Percentiles rank a stretch among this genome's conserved stretches.
Evolutionary conservation across 2,113 vertebrate genomes (phyloP).

Genomic region (Isichthys henryi): DNA sequence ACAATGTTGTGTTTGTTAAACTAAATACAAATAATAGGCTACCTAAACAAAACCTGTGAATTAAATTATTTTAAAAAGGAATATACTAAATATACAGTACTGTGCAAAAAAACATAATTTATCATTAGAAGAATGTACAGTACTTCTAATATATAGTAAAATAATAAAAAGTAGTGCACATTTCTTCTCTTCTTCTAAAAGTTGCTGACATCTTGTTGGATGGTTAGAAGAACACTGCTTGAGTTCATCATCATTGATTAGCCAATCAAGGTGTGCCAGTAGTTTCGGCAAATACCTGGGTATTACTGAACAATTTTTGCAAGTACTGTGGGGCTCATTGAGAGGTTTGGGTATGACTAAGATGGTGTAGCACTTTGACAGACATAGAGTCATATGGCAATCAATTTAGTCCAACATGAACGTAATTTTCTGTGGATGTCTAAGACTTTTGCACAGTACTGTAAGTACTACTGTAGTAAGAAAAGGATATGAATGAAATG

Average conservation of each 20-base stretch:
- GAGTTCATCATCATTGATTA: background rate
- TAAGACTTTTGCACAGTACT: background rate
- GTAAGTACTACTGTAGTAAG: background rate
- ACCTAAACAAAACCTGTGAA: background rate
- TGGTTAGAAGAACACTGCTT: background rate
- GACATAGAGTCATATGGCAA: background rate
- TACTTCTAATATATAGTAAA: background rate
- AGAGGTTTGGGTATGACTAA: background rate
- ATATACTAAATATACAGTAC: background rate
- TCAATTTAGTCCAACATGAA: background rate
- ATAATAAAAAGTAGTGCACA: background rate
- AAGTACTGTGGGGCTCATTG: background rate
- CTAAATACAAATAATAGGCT: background rate
- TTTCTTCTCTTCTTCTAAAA: background rate
- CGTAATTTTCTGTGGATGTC: background rate
- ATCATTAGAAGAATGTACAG: background rate
- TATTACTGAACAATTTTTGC: background rate
- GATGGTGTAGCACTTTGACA: background rate
- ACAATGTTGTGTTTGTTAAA: background rate
- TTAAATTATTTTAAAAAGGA: background rate
- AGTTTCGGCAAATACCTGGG: background rate
- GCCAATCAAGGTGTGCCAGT: background rate
- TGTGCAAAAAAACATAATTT: background rate
- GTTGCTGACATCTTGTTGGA: background rate
- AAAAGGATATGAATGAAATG: background rate